Percentiles rank a stretch among this genome's conserved stretches.
These are phyloP conservation scores for Myanophis thanlyinensis DNA, from an alignment of 2,113 vertebrate genomes.

Conservation along the genomic window DNA sequence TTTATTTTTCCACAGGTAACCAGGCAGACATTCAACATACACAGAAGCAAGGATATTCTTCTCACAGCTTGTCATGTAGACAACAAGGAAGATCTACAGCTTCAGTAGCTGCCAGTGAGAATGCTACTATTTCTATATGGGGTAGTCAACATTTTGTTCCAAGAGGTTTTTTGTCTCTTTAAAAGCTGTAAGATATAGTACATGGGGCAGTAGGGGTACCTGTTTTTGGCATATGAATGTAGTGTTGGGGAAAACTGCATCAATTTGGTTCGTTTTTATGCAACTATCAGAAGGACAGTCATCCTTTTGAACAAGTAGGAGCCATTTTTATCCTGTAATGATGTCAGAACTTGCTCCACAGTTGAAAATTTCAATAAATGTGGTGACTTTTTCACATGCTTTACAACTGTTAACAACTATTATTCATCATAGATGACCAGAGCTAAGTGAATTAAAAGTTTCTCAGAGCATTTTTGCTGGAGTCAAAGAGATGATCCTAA, in stretches of 20 bases:
- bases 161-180: neutral
- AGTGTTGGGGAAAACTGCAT: neutral
- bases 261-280: neutral
- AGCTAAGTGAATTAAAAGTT: neutral
- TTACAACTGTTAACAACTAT: neutral
- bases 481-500: neutral
- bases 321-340: neutral
- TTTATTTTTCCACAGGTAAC: neutral
- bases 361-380: neutral
- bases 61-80: neutral
- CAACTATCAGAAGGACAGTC: neutral
- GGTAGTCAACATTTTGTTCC: neutral
- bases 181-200: neutral
- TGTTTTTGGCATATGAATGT: neutral
- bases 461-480: neutral
- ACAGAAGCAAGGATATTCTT: neutral
- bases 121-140: neutral
- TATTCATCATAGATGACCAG: neutral
- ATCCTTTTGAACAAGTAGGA: neutral
- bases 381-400: neutral
- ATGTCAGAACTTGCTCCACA: neutral
- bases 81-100: neutral
- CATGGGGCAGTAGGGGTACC: neutral
- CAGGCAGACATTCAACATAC: neutral
- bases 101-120: constrained; percentile 4